Evolutionary conservation across 2,797 vertebrate species (phyloP).

Genomic region (Prionace glauca): DNA sequence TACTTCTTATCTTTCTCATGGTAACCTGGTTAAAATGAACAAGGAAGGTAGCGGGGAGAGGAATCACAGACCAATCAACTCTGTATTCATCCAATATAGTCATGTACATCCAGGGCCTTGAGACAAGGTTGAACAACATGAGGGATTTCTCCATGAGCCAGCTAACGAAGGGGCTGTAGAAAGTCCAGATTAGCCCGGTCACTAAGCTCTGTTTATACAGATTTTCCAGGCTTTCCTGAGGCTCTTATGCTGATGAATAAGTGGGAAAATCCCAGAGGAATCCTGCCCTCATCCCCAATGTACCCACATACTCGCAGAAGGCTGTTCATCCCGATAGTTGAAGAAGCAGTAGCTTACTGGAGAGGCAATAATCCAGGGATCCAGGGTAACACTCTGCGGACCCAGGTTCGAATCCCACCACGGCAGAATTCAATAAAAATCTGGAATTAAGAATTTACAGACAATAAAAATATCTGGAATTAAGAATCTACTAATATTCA

Average conservation of each 20-base stretch:
- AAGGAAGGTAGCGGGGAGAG: no score
- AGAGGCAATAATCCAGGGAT: no score
- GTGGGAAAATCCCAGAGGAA: not conserved
- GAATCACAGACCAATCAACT: no score
- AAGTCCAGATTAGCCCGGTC: not conserved
- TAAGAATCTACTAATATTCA: no score
- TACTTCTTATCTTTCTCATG: not conserved
- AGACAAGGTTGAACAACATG: not conserved
- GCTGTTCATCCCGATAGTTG: not conserved
- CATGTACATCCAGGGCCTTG: not conserved
- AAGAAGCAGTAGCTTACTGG: no score
- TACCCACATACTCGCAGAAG: not conserved
- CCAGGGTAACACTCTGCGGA: no score
- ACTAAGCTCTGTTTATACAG: not conserved
- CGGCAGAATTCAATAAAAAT: no score
- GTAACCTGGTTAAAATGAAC: not conserved
- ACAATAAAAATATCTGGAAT: no score
- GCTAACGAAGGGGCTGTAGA: not conserved
- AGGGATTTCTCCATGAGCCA: not conserved
- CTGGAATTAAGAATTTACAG: no score
- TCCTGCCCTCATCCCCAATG: no score
- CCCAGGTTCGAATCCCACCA: no score
- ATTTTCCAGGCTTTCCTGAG: not conserved
- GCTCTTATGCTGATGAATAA: not conserved
- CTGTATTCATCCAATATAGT: no score